phyloP scores from a whole-genome alignment of 2,888 invertebrate genomes.

The Xestobium rufovillosum region DNA sequence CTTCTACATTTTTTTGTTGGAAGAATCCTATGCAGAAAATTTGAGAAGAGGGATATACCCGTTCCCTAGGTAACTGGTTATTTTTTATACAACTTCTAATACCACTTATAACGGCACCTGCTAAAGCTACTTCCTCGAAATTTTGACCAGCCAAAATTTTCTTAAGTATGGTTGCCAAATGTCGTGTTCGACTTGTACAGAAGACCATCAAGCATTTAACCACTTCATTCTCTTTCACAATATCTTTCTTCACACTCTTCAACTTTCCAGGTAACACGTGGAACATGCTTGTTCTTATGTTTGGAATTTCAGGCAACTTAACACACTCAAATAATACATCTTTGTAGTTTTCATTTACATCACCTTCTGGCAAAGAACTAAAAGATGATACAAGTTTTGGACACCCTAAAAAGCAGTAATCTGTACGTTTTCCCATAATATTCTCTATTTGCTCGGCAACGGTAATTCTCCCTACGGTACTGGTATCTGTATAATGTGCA shows the following conservation, averaged over 20 bases:
- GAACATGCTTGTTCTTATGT: slow-evolving; percentile 30
- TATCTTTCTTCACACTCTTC: slow-evolving; percentile 18
- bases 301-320: slow-evolving; percentile 32
- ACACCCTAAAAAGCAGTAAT: slow-evolving; percentile 32
- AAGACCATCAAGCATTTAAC: slow-evolving; percentile 31
- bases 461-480: slow-evolving; percentile 15
- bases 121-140: slow-evolving; percentile 28
- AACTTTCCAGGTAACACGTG: slow-evolving; percentile 26
- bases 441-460: slow-evolving; percentile 33
- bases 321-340: slow-evolving; percentile 29
- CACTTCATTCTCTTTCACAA: slow-evolving; percentile 26
- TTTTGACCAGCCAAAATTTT: slow-evolving; percentile 21
- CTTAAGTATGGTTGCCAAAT: slow-evolving; percentile 11
- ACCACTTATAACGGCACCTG: slow-evolving; percentile 32
- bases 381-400: slow-evolving; percentile 30
- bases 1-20: slow-evolving; percentile 20
- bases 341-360: slow-evolving; percentile 11
- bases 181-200: slow-evolving; percentile 5
- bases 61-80: not conserved
- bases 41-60: slow-evolving; percentile 21
- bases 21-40: slow-evolving; percentile 31
- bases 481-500: slow-evolving; percentile 21
- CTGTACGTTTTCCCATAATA: slow-evolving; percentile 27
- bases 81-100: slow-evolving; percentile 10
- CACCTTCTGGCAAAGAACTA: slow-evolving; percentile 17